Evolutionary conservation across 2,113 vertebrate genomes (phyloP), one percentile per base, ranked within the genome.

Genomic region (Falcunculus frontatus): DNA sequence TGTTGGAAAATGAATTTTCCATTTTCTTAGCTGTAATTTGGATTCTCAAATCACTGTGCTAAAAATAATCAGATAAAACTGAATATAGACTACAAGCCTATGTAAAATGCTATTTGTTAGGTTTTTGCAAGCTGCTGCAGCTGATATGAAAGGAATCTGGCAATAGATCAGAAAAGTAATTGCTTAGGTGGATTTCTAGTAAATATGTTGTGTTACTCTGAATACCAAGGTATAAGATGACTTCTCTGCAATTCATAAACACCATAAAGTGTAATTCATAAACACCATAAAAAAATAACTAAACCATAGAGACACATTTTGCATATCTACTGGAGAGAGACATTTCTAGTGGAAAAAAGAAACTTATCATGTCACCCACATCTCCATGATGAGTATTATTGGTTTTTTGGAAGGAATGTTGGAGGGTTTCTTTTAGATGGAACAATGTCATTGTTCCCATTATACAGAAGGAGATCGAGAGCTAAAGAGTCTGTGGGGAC

Each of bases 1-100:
- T 97, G 98, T 95, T 89, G 96, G 96, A 97, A 98, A 98, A 98
- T 98, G 97, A 97, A 98, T 98, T 97, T 97, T 97, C 97, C 95
- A 96, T 98, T 97, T 98, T 97, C 96, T 97, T 96, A 95, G 94
- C 84, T 97, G 96, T 95, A 94, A 97, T 97, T 97, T 93, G 96
- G 95, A 93, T 97, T 97, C 69, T 67, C 97, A 95, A 98, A 98
- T 97, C 94, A 95, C 85, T 79, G 89, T 93, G 88, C 92, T 96
- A 97, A 97, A 97, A 97, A 97, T 97, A 97, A 96, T 97, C 95
- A 93, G 94, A 95, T 96, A 91, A 88, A 95, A 96, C 74, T 95
- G 96, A 94, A 95, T 95, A 91, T 87, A 91, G 95, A 95, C 95
- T 94, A 80, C 95, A 88, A 84, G 84, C 82, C 91, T 96, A 95